Conservation (phyloP, 1,140 invertebrate species). For the Aphaenogaster ashmeadi region DNA sequence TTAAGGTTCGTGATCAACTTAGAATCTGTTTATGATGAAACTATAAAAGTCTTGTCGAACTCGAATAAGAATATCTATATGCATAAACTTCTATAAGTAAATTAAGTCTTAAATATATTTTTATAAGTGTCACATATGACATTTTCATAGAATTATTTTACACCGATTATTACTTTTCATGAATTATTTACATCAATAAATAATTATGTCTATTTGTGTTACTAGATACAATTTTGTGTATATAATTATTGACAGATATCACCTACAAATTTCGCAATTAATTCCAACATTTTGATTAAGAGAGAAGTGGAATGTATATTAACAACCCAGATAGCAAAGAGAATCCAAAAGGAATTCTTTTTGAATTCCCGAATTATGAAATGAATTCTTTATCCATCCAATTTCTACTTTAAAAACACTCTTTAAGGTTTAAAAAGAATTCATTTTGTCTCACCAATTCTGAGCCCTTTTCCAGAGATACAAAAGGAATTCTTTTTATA, state of each 20-base stretch:
- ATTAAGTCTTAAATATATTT: slow-evolving; percentile 47
- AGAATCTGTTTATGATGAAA: slow-evolving; percentile 5
- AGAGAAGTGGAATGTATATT: background rate
- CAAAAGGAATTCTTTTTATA: too few species aligned
- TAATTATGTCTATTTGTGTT: slow-evolving; percentile 24
- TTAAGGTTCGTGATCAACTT: slow-evolving; percentile 44
- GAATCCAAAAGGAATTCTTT: too few species aligned
- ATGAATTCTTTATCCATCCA: too few species aligned
- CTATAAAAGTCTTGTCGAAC: slow-evolving; percentile 7
- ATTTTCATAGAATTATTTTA: slow-evolving; percentile 50
- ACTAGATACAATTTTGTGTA: background rate
- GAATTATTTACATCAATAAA: background rate
- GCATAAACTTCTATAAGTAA: slow-evolving; percentile 10
- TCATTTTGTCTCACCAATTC: too few species aligned
- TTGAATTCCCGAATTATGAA: too few species aligned
- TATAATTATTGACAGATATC: slow-evolving; percentile 8
- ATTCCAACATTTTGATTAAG: slow-evolving; percentile 7
- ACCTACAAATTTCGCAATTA: slow-evolving; percentile 3
- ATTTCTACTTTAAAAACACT: too few species aligned
- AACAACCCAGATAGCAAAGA: background rate
- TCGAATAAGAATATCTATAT: background rate
- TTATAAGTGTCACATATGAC: slow-evolving; percentile 31
- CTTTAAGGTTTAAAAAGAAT: too few species aligned
- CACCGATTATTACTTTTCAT: background rate
- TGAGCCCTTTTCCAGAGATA: too few species aligned